These are phyloP conservation scores for Muscina levida DNA, from an alignment of 2,888 invertebrate species.

Conservation along the genomic window DNA sequence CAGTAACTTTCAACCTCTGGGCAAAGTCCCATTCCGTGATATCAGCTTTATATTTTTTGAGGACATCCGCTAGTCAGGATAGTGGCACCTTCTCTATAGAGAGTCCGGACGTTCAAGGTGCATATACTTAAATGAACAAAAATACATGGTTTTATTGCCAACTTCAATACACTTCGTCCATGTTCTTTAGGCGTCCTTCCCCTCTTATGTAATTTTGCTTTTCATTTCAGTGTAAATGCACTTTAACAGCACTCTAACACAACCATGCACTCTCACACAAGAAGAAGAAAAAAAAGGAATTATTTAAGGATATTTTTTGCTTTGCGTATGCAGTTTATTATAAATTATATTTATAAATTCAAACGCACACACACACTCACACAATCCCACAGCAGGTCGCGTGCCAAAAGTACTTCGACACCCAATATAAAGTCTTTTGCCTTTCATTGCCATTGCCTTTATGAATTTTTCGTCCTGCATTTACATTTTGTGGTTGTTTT, in stretches of 20 bases:
- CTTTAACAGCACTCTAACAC: constrained; percentile 24
- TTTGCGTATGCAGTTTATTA: constrained; percentile 34
- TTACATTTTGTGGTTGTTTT: constrained; percentile 51
- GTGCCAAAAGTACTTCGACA: constrained; percentile 79
- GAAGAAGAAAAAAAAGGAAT: background rate
- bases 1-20: no score
- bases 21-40: no score
- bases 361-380: no score
- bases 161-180: no score
- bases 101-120: no score
- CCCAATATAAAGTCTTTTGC: constrained; percentile 77
- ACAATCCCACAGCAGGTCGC: no score
- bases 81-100: no score
- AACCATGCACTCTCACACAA: background rate
- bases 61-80: no score
- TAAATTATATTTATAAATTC: constrained; percentile 11
- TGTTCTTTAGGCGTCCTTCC: background rate
- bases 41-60: no score
- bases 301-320: constrained; percentile 20
- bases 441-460: constrained; percentile 53
- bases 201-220: background rate
- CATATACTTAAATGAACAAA: no score
- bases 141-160: no score
- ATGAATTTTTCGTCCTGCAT: background rate
- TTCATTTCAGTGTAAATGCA: constrained; percentile 5